A percentile compares a stretch with the other conserved stretches of the same genome.
Conservation (phyloP, 2,113 vertebrate species). For the Pachyramphus minor region DNA sequence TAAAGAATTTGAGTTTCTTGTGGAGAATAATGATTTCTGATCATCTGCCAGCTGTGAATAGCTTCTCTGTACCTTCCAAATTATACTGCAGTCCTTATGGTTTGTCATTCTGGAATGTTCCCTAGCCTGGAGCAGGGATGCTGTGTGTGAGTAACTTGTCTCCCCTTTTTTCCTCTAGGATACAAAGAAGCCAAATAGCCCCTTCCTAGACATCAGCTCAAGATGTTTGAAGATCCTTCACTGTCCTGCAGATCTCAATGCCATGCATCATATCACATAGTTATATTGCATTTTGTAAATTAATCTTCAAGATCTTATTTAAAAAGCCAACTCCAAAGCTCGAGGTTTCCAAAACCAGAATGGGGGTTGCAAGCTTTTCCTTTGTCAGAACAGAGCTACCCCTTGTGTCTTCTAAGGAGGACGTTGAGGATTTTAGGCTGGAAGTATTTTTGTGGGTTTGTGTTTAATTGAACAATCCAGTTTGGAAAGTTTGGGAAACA, state of each 20-base stretch:
- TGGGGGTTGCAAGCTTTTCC: slow-evolving; percentile 63
- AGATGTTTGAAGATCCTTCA: slow-evolving; percentile 64
- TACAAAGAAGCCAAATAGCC: slow-evolving; percentile 74
- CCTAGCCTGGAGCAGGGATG: background rate
- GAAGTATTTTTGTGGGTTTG: slow-evolving; percentile 70
- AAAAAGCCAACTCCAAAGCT: slow-evolving; percentile 39
- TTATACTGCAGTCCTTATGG: background rate
- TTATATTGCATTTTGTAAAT: slow-evolving; percentile 74
- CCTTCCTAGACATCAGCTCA: slow-evolving; percentile 55
- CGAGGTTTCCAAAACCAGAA: slow-evolving; percentile 63
- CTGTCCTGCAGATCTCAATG: slow-evolving; percentile 66
- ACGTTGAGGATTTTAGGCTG: slow-evolving; percentile 20
- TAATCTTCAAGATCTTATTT: slow-evolving; percentile 67
- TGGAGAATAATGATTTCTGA: background rate
- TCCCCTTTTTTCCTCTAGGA: slow-evolving; percentile 27
- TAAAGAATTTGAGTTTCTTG: background rate
- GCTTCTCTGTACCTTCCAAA: background rate
- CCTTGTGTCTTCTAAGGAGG: slow-evolving; percentile 45
- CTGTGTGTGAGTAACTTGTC: rapidly evolving
- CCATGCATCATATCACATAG: slow-evolving; percentile 55
- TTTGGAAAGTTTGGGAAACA: slow-evolving; percentile 64
- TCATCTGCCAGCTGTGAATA: background rate
- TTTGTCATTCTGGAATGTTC: background rate
- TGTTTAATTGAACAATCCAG: slow-evolving; percentile 70
- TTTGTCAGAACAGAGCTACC: slow-evolving; percentile 32